These are phyloP conservation scores for Actinopyga echinites DNA, from an alignment of 53 echinoderm and acorn worm genomes.

Conservation along the genomic window DNA sequence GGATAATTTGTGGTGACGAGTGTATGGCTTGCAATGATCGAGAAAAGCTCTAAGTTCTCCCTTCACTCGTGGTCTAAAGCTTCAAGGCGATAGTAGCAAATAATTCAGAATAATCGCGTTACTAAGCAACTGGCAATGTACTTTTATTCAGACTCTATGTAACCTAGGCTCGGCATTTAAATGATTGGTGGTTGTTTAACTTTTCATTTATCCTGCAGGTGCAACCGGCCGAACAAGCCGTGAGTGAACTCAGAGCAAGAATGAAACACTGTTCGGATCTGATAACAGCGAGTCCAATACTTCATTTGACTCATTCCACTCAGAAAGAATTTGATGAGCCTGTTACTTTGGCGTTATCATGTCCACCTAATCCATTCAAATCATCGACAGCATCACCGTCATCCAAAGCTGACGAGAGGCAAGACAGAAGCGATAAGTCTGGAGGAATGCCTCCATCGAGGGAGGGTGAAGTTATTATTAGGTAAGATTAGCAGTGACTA, in stretches of 20 bases:
- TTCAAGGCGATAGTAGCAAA: too few relatives aligned
- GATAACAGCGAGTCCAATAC: slow-evolving; percentile 86
- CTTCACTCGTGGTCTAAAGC: too few relatives aligned
- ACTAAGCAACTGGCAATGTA: too few relatives aligned
- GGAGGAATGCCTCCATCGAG: slow-evolving; percentile 59
- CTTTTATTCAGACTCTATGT: too few relatives aligned
- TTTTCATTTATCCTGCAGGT: slow-evolving; percentile 44
- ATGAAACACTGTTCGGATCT: slow-evolving; percentile 89
- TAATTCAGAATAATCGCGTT: too few relatives aligned
- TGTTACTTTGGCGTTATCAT: slow-evolving; percentile 78
- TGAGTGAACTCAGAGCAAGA: slow-evolving; percentile 77
- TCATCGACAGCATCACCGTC: slow-evolving; percentile 1
- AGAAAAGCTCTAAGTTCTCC: too few relatives aligned
- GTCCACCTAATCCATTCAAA: slow-evolving; percentile 93
- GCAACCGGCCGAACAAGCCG: slow-evolving; percentile 90
- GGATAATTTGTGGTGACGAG: too few relatives aligned
- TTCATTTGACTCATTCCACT: slow-evolving; percentile 78
- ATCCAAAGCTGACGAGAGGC: slow-evolving; percentile 34
- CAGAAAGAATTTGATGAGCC: slow-evolving; percentile 79
- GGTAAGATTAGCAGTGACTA: slow-evolving; percentile 29
- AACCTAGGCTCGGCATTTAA: not conserved
- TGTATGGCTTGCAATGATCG: too few relatives aligned
- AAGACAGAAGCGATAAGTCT: slow-evolving; percentile 28
- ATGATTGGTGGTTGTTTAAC: not conserved
- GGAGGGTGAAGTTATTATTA: slow-evolving; percentile 73